phyloP scores from a whole-genome alignment of 2,113 vertebrate genomes.

The human region GRCh38 chr3:27756501-27757000 shows the following conservation, averaged over 20 bases:
- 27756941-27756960: not conserved
- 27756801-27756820: not conserved
- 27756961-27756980: not conserved
- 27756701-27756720: not conserved
- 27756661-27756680: not conserved
- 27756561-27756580: not conserved
- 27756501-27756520: not conserved
- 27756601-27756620: not conserved
- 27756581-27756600: not conserved
- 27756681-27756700: not conserved
- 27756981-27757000: not conserved
- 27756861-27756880: not conserved
- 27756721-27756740: not conserved
- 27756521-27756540: not conserved
- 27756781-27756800: not conserved
- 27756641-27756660: not conserved
- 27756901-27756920: not conserved
- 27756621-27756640: not conserved
- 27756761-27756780: not conserved
- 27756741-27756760: not conserved
- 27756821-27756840: not conserved
- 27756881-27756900: not conserved
- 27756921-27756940: not conserved
- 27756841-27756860: conserved; percentile 25
- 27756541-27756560: not conserved